Evolutionary conservation across 2,797 vertebrate species (phyloP).

Genomic region (Enteromius paludinosus): DNA sequence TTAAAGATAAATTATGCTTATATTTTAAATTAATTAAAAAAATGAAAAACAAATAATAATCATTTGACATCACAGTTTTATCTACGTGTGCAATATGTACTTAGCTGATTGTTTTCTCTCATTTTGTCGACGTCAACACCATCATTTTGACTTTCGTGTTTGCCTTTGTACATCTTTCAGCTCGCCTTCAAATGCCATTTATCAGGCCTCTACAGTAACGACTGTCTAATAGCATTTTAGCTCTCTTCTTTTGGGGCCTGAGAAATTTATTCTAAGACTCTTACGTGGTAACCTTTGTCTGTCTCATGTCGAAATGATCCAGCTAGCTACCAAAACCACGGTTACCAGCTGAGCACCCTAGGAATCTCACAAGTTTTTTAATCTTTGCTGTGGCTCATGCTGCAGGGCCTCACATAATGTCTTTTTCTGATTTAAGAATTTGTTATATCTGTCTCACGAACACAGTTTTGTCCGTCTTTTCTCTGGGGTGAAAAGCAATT

Average conservation of each 20-base stretch:
- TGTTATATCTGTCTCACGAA: slow-evolving; percentile 15
- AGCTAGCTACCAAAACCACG: slow-evolving; percentile 47
- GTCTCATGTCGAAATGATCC: slow-evolving; percentile 41
- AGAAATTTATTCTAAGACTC: slow-evolving; percentile 26
- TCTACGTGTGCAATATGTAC: not conserved
- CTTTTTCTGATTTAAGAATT: slow-evolving; percentile 35
- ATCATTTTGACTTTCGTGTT: slow-evolving; percentile 33
- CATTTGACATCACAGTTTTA: not conserved
- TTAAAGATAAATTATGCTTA: not conserved
- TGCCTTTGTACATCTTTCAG: slow-evolving; percentile 27
- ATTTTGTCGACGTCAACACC: slow-evolving; percentile 21
- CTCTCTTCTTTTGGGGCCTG: slow-evolving; percentile 1
- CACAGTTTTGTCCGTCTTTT: slow-evolving; percentile 15
- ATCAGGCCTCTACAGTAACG: slow-evolving; percentile 16
- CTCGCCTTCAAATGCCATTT: slow-evolving; percentile 6
- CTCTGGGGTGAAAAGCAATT: not conserved
- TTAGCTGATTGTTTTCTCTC: slow-evolving; percentile 18
- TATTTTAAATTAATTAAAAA: not conserved
- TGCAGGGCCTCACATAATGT: slow-evolving; percentile 34
- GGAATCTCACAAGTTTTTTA: slow-evolving; percentile 47
- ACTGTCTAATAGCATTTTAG: slow-evolving; percentile 19
- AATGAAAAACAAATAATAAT: not conserved
- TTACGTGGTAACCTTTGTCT: slow-evolving; percentile 34
- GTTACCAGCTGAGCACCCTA: slow-evolving; percentile 46
- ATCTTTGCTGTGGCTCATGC: slow-evolving; percentile 22